phyloP scores from a whole-genome alignment of 2,888 invertebrate species.

The Himalopsyche kuldschensis region DNA sequence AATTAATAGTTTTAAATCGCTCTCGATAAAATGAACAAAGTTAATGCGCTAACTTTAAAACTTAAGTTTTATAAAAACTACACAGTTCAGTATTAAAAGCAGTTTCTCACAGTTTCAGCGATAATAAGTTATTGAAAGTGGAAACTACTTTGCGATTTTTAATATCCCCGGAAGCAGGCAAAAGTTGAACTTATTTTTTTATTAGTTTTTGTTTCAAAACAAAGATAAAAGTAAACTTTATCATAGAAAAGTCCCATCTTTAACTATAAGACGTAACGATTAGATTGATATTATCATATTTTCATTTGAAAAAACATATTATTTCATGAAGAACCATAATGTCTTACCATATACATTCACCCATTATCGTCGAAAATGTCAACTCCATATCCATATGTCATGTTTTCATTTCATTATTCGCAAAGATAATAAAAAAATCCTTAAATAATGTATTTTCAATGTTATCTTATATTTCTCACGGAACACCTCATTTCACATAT shows the following conservation, averaged over 20 bases:
- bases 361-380: not conserved
- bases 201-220: not conserved
- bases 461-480: not conserved
- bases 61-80: not conserved
- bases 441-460: not conserved
- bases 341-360: too few species aligned
- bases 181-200: not conserved
- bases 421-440: not conserved
- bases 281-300: too few species aligned
- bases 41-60: not conserved
- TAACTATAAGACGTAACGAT: too few species aligned
- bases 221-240: too few species aligned
- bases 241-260: too few species aligned
- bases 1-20: too few species aligned
- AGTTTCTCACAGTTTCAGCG: not conserved
- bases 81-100: not conserved
- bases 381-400: not conserved
- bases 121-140: not conserved
- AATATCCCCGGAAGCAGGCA: not conserved
- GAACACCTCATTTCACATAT: not conserved
- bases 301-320: too few species aligned
- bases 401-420: not conserved
- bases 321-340: too few species aligned
- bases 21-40: not conserved
- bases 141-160: not conserved